Percentiles rank a stretch among this genome's conserved stretches.
Conservation (phyloP, 2,797 vertebrate species). For the Acipenser transmontanus region DNA sequence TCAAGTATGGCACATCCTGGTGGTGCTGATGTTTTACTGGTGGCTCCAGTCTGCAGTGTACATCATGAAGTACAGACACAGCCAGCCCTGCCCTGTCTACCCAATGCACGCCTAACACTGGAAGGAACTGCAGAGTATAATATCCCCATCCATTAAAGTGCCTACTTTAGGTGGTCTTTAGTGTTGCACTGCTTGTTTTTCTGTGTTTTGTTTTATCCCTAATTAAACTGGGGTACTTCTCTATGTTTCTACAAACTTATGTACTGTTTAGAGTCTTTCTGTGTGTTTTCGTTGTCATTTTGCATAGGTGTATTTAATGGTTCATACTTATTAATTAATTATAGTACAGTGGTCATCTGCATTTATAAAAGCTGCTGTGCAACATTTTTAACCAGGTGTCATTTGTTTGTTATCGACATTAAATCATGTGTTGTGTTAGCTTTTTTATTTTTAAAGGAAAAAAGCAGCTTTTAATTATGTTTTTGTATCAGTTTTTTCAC, state of each 20-base stretch:
- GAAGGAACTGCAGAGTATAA: neutral
- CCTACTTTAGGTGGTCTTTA: constrained; percentile 1
- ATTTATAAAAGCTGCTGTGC: no score
- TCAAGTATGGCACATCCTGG: constrained; percentile 93
- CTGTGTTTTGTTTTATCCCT: neutral
- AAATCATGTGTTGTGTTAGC: no score
- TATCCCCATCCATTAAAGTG: constrained; percentile 3
- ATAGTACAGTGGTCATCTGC: no score
- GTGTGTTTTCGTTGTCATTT: neutral
- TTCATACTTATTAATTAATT: no score
- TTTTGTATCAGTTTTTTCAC: no score
- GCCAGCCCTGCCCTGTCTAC: constrained; percentile 69
- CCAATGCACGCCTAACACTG: constrained; percentile 27
- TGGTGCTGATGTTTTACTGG: constrained; percentile 94
- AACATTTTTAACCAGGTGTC: no score
- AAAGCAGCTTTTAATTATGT: no score
- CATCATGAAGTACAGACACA: constrained; percentile 87
- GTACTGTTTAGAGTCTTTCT: neutral
- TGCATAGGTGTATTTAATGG: no score
- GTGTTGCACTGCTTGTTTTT: neutral
- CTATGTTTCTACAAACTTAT: constrained; percentile 1
- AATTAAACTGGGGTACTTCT: neutral
- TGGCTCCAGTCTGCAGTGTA: constrained; percentile 90
- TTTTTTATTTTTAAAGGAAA: no score
- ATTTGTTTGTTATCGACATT: no score